phyloP scores from a whole-genome alignment of 2,888 invertebrate species.

The Mythimna loreyi region DNA sequence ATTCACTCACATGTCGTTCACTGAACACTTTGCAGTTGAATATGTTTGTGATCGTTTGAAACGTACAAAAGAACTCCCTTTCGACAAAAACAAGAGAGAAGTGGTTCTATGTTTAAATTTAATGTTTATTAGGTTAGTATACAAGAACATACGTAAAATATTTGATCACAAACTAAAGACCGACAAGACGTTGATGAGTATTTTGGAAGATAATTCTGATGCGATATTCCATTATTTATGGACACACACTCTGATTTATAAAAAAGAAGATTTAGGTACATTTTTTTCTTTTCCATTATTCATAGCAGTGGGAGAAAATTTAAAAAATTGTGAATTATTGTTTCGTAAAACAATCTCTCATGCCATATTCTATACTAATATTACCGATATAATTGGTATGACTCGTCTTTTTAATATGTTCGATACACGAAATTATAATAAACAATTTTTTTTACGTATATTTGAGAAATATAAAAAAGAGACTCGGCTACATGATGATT shows the following conservation, averaged over 20 bases:
- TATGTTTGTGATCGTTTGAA: conserved; percentile 43
- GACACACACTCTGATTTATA: neutral
- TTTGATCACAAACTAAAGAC: conserved; percentile 16
- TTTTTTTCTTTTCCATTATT: neutral
- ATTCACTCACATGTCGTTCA: conserved; percentile 34
- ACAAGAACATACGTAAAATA: neutral
- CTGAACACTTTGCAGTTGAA: conserved; percentile 53
- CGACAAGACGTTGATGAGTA: neutral
- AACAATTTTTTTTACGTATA: accelerated
- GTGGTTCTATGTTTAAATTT: neutral
- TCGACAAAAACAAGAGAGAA: neutral
- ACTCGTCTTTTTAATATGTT: neutral
- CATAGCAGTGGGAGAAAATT: neutral
- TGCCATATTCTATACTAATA: neutral
- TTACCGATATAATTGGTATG: neutral
- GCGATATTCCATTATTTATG: neutral
- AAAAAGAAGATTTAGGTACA: neutral
- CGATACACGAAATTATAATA: neutral
- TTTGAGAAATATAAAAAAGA: too few relatives aligned
- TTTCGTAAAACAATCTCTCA: neutral
- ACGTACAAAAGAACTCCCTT: neutral
- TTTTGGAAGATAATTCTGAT: neutral
- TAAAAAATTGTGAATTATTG: neutral
- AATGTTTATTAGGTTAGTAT: neutral
- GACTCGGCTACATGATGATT: too few relatives aligned